A percentile compares a stretch with the other conserved stretches of the same genome.
Evolutionary conservation across 2,113 vertebrate species (phyloP).

Genomic region (Burhinus oedicnemus): DNA sequence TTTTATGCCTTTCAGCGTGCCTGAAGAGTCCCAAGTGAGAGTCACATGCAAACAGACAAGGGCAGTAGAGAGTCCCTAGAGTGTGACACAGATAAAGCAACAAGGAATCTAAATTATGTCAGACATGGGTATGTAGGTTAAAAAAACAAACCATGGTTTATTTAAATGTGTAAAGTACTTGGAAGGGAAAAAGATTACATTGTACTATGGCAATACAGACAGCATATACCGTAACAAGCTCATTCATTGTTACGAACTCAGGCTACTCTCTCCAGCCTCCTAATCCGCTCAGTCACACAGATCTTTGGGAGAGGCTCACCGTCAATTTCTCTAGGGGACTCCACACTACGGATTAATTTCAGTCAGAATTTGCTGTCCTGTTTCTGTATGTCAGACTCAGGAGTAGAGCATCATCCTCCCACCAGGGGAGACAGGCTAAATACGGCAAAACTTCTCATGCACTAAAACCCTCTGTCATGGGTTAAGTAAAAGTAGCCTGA

Average conservation of each 20-base stretch:
- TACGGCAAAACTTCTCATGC: neutral
- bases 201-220: conserved; percentile 9
- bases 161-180: conserved; percentile 67
- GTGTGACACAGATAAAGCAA: neutral
- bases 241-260: neutral
- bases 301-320: neutral
- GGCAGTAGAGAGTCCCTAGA: neutral
- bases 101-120: neutral
- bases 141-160: conserved; percentile 73
- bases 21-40: neutral
- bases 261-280: neutral
- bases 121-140: conserved; percentile 51
- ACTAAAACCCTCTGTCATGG: neutral
- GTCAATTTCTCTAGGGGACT: neutral
- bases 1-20: neutral
- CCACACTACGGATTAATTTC: neutral
- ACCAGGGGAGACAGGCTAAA: conserved; percentile 36
- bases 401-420: neutral
- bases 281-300: neutral
- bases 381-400: neutral
- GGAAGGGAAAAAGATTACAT: conserved; percentile 42
- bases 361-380: neutral
- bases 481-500: neutral
- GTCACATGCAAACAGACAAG: neutral
- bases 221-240: neutral